phyloP scores from a whole-genome alignment of 1,140 invertebrate genomes.

The Tetranychus urticae region DNA sequence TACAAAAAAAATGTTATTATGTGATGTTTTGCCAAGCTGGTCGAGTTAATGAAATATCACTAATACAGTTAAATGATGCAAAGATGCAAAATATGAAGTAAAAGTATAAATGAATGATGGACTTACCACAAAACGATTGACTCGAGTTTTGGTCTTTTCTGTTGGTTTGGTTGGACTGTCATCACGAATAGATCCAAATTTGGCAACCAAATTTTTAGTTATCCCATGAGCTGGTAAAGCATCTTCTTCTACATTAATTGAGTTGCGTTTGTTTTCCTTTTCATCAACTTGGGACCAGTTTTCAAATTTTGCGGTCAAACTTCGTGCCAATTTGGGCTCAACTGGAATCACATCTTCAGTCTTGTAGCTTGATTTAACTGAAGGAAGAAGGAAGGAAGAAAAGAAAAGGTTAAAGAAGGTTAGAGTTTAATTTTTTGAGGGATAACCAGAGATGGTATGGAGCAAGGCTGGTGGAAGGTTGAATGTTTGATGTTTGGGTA shows the following conservation, averaged over 20 bases:
- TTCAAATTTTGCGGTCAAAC: slow-evolving; percentile 69
- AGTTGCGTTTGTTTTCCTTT: slow-evolving; percentile 23
- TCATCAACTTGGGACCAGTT: slow-evolving; percentile 43
- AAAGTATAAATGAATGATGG: too few relatives aligned
- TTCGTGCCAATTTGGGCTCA: slow-evolving; percentile 48
- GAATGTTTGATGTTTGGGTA: not conserved
- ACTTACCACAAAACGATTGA: slow-evolving; percentile 66
- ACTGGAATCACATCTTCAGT: slow-evolving; percentile 28
- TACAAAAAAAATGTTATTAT: too few relatives aligned
- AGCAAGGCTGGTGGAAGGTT: not conserved
- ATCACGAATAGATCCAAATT: slow-evolving; percentile 50
- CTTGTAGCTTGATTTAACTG: slow-evolving; percentile 20
- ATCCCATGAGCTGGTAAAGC: slow-evolving; percentile 33
- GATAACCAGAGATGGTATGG: too few relatives aligned
- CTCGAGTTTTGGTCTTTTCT: slow-evolving; percentile 35
- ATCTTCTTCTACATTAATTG: slow-evolving; percentile 16
- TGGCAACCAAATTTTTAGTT: slow-evolving; percentile 49
- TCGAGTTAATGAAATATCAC: too few relatives aligned
- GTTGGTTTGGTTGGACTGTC: slow-evolving; percentile 24
- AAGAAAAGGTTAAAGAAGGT: not conserved
- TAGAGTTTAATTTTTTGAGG: not conserved
- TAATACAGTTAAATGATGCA: too few relatives aligned
- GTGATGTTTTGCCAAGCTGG: too few relatives aligned
- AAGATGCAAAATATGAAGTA: too few relatives aligned
- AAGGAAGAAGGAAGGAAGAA: not conserved